Base-by-base conservation (phyloP, 2,113 vertebrate species). In the Chamaea fasciata region DNA sequence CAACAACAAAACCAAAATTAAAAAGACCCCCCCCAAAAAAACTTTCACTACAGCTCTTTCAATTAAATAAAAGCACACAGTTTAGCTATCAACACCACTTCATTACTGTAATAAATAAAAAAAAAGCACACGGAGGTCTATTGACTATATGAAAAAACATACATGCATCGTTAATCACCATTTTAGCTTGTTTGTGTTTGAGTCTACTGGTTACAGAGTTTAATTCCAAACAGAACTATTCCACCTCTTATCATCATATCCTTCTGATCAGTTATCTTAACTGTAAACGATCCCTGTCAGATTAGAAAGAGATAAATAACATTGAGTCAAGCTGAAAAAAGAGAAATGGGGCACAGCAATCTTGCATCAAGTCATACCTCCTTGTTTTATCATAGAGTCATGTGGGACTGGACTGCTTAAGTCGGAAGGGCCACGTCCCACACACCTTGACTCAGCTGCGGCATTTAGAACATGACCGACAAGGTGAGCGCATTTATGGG, bases 141-240 rank as follows among this genome's bases (percentile, higher is more conserved):
- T 96, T 97, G 97, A 98, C 99, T 99, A 99, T 98, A 98, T 97
- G 93, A 98, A 98, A 97, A 97, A 99, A 99, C 99, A 98, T 99
- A 99, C 99, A 99, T 99, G 99, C 99, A 99, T 98, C 98, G 98
- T 99, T 99, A 99, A 99, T 99, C 99, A 99, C 99, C 99, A 99
- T 99, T 99, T 99, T 98, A 99, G 99, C 99, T 99, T 98, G 98
- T 98, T 98, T 98, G 98, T 99, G 98, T 98, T 98, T 99, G 99
- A 99, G 98, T 99, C 98, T 99, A 99, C 98, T 97, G 99, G 99
- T 99, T 98, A 99, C 98, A 99, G 98, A 99, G 98, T 98, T 98
- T 99, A 98, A 99, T 94, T 99, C 98, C 98, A 98, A 98, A 98
- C 98, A 98, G 98, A 99, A 98, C 99, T 99, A 99, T 99, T 99